Evolutionary conservation across 2,797 vertebrate genomes (phyloP).

Genomic region (Falco novaeseelandiae): DNA sequence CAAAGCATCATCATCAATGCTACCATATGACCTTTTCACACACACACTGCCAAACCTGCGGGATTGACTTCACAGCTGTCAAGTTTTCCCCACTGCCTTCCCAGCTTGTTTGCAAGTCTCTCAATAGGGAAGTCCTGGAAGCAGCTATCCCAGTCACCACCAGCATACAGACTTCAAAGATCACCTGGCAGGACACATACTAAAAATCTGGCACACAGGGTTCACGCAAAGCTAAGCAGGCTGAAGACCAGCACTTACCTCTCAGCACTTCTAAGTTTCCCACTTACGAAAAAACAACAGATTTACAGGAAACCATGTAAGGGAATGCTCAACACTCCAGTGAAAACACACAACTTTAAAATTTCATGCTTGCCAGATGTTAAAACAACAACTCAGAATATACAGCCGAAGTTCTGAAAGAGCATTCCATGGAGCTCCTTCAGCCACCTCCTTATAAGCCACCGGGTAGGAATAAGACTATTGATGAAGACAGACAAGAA

Average conservation of each 20-base stretch:
- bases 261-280: not conserved
- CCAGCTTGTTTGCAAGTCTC: not conserved
- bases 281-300: not conserved
- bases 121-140: not conserved
- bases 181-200: not conserved
- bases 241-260: not conserved
- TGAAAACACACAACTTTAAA: not conserved
- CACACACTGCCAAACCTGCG: not conserved
- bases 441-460: not conserved
- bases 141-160: not conserved
- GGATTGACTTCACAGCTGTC: not conserved
- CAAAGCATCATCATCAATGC: not conserved
- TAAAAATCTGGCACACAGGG: not conserved
- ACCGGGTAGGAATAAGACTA: not conserved
- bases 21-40: not conserved
- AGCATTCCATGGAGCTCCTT: not conserved
- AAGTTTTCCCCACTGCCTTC: not conserved
- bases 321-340: not conserved
- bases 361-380: not conserved
- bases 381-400: not conserved
- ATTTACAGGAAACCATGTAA: not conserved
- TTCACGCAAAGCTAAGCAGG: not conserved
- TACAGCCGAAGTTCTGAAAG: not conserved
- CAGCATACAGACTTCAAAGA: not conserved
- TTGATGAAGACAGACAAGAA: not conserved